Evolutionary conservation across 2,797 vertebrate species (phyloP).

Genomic region (Hyperoplus immaculatus): DNA sequence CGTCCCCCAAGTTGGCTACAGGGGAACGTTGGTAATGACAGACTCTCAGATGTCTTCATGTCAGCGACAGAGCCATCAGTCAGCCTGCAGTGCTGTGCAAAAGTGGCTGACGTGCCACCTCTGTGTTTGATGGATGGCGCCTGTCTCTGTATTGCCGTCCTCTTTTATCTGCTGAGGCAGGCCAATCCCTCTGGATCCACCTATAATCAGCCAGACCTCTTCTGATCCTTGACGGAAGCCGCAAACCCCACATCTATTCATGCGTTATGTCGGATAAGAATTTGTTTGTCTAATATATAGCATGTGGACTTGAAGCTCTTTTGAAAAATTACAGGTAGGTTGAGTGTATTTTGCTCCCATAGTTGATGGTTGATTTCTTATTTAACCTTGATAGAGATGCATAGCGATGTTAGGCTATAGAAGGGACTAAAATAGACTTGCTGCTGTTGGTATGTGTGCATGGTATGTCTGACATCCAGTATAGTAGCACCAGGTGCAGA

Average conservation of each 20-base stretch:
- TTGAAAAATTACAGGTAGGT: conserved; percentile 75
- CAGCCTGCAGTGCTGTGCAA: conserved; percentile 73
- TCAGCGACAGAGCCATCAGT: conserved; percentile 76
- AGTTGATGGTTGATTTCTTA: conserved; percentile 80
- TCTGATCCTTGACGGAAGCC: conserved; percentile 70
- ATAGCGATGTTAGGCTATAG: conserved; percentile 15
- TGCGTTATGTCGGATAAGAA: conserved; percentile 80
- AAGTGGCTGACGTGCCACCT: conserved; percentile 79
- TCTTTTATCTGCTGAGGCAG: conserved; percentile 79
- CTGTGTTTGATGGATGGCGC: conserved; percentile 78
- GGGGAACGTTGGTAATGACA: conserved; percentile 69
- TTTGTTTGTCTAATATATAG: conserved; percentile 77
- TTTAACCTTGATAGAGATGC: conserved; percentile 81
- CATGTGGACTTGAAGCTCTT: conserved; percentile 39
- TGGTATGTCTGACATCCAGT: neutral
- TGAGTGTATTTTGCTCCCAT: conserved; percentile 28
- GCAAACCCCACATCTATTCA: conserved; percentile 71
- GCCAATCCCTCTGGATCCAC: conserved; percentile 73
- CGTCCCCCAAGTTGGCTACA: conserved; percentile 58
- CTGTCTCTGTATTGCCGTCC: conserved; percentile 69
- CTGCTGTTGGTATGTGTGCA: conserved; percentile 25
- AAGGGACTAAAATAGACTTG: conserved; percentile 55
- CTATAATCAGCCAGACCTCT: conserved; percentile 80
- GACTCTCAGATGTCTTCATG: conserved; percentile 80
- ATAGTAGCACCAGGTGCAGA: conserved; percentile 15